Base-by-base conservation (phyloP, 2,113 vertebrate species). In the Pterophyllum scalare region DNA sequence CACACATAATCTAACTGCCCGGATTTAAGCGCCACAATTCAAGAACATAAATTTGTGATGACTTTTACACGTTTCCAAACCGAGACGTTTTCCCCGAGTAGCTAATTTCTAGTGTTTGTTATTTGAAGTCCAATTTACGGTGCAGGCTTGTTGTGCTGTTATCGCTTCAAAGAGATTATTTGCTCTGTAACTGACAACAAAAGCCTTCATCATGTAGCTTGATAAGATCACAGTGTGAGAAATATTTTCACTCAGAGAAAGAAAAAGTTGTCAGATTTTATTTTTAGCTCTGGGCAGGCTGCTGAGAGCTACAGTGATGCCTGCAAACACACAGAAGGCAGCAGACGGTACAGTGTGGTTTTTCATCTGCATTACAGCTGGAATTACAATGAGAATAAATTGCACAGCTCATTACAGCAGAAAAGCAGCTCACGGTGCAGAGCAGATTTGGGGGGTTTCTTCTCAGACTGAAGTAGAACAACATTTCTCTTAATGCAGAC, bases 91-190 rank as follows among this genome's bases (percentile, higher is more conserved):
- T 46, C 43, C 20, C 40, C 12, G 20, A 60, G 38, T 59, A 22
- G 62, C 33, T 80, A 52, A 60, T 85, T 61, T 81, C 43, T 78
- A n/a, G 40, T 77, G 49, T 81, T n/a, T 70, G 65, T 43, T 70
- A 70, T 52, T 70, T 70, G 24, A 70, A 70, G 43, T 70, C 43
- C 65, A 70, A 49, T 80, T 85, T 75, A 12, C 78, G 15, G 59
- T 64, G 6, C 54, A 60, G n/a, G 22, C 67, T 80, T 60, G 26
- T n/a, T 52, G 61, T 62, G 56, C 17, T 20, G 65, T 70, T 70
- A 70, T 20, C 49, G 24, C 65, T 70, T 70, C 65, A 70, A 80
- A 84, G 56, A 72, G n/a, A 57, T 22, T 49, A 60, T 82, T 83
- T 72, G 54, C 54, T 65, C 54, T 28, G 59, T 56, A 75, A 19